These are phyloP conservation scores for Eulemur macaco DNA, from an alignment of 2,113 vertebrate genomes.

Conservation along the genomic window DNA sequence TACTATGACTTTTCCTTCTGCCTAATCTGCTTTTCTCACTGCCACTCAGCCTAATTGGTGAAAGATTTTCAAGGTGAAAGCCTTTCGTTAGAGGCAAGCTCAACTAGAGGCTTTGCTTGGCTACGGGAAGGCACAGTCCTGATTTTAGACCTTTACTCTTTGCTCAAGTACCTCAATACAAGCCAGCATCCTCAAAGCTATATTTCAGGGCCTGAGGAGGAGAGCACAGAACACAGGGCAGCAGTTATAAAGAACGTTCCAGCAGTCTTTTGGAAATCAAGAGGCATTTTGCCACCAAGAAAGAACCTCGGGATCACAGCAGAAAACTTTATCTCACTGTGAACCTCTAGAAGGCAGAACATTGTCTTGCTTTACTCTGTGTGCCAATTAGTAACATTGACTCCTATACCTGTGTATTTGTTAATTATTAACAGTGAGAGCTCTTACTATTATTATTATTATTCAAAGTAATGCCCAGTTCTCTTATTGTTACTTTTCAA, in stretches of 20 bases:
- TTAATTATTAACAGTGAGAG: background rate
- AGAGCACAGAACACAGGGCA: background rate
- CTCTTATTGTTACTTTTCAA: background rate
- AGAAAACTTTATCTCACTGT: background rate
- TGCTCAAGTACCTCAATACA: background rate
- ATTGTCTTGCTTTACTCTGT: background rate
- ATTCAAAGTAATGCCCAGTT: background rate
- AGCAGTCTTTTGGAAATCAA: background rate
- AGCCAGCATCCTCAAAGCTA: background rate
- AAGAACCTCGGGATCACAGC: background rate
- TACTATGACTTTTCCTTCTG: background rate
- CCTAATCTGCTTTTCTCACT: background rate
- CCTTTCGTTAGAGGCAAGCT: background rate
- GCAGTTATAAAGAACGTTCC: background rate
- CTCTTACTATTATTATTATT: background rate
- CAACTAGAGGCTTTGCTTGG: background rate
- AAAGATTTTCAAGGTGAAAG: background rate
- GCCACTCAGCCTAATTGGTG: background rate
- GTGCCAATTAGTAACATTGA: background rate
- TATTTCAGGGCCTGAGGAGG: background rate
- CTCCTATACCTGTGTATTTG: background rate
- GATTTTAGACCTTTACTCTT: background rate
- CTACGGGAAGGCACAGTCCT: background rate
- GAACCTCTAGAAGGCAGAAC: background rate
- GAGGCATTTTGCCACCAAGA: background rate